Base-by-base conservation (phyloP, 2,797 vertebrate genomes). In the Serranus cabrilla region DNA sequence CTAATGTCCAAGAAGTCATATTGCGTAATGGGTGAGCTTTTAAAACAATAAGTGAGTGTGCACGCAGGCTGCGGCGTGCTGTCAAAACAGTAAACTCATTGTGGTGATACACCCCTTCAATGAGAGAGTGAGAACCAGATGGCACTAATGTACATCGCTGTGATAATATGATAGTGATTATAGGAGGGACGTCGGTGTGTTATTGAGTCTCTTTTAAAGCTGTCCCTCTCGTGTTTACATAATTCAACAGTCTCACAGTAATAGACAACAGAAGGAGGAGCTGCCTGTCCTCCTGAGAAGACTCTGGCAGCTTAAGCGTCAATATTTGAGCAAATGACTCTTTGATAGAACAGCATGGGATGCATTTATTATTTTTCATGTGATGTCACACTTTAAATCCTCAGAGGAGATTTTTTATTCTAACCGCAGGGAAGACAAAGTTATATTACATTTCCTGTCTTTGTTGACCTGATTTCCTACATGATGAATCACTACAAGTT, bases 121-220 rank as follows among this genome's bases (percentile, higher is more conserved):
- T 27, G 21, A 34, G 12, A 20, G 18, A 51, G 61, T 42, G 4
- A 2, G 11, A 65, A 39, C 40, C 72, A 74, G 49, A 62, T 70
- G 73, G 42, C 42, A 43, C 6, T 18, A 14, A 65, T 45, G 16
- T 7, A 27, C 7, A 18, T 42, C 17, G 11, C 37, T 54, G 52
- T 50, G 74, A 61, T 82, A 20, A 52, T 21, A 14, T 62, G 49
- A 55, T 2, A 9, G 43, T 40, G 60, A 59, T 60, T 51, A 49
- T n/a, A 45, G 50, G 66, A 62, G 71, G 74, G 58, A 76, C 50
- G 62, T 12, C 59, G 16, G 42, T 60, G 74, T 10, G 49, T 75
- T 72, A 46, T 13, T 40, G 39, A 68, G 71, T 57, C 68, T n/a
- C n/a, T 71, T 49, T 81, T 57, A 66, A 77, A 55, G 54, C 60